Conservation (phyloP, 1,140 invertebrate species). For the Solenopsis fugax region DNA sequence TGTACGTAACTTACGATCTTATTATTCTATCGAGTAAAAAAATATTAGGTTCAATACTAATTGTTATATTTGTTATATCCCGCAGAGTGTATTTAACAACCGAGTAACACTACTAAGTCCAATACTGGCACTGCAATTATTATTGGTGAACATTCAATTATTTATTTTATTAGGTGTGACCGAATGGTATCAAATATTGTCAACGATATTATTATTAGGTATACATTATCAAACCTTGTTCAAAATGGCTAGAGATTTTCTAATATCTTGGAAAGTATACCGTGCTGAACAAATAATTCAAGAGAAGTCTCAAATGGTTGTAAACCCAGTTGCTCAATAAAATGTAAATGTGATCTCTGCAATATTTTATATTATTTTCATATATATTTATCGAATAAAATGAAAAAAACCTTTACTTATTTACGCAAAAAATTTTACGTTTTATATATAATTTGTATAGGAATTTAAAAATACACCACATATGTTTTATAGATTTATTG, state of each 20-base stretch:
- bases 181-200: conserved; percentile 97
- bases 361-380: conserved; percentile 24
- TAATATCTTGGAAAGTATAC: conserved; percentile 94
- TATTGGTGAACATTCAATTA: conserved; percentile 92
- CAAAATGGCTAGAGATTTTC: conserved; percentile 94
- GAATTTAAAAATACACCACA: conserved; percentile 4
- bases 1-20: conserved; percentile 88
- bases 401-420: not conserved
- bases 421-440: not conserved
- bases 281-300: conserved; percentile 91
- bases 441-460: not conserved
- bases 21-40: not conserved
- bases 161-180: conserved; percentile 91
- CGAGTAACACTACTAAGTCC: conserved; percentile 93
- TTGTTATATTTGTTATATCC: conserved; percentile 52
- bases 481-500: conserved; percentile 21
- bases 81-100: conserved; percentile 95
- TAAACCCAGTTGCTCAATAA: conserved; percentile 69
- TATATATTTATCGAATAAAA: not conserved
- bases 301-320: conserved; percentile 81
- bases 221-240: conserved; percentile 97
- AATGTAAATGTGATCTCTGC: conserved; percentile 22
- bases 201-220: conserved; percentile 93
- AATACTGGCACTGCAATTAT: conserved; percentile 91
- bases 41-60: conserved; percentile 24